Percentiles rank a stretch among this genome's conserved stretches.
Evolutionary conservation across 2,113 vertebrate species (phyloP).

Genomic region (Scortum barcoo): DNA sequence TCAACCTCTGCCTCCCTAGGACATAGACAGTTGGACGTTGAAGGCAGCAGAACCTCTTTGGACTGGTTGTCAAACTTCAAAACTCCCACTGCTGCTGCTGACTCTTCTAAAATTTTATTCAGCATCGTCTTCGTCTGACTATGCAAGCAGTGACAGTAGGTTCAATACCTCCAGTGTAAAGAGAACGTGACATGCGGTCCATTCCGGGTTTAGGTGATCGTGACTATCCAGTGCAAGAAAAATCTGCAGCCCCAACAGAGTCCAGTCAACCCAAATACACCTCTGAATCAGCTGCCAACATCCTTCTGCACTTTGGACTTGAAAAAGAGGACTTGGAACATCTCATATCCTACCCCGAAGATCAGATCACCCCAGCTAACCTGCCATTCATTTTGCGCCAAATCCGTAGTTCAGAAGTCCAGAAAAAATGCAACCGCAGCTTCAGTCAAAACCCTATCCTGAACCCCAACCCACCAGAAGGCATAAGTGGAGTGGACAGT

Average conservation of each 20-base stretch:
- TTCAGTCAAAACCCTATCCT: slow-evolving; percentile 37
- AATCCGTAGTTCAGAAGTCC: slow-evolving; percentile 90
- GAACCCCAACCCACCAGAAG: slow-evolving; percentile 15
- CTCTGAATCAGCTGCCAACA: slow-evolving; percentile 91
- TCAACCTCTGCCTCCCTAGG: slow-evolving; percentile 25
- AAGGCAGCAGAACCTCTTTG: slow-evolving; percentile 42
- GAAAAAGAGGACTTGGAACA: slow-evolving; percentile 94
- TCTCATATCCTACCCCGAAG: slow-evolving; percentile 92
- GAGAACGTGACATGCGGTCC: neutral
- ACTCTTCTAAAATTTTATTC: slow-evolving; percentile 41
- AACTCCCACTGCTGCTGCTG: slow-evolving; percentile 13
- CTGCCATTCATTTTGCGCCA: slow-evolving; percentile 93
- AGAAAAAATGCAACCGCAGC: slow-evolving; percentile 71
- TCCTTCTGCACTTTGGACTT: slow-evolving; percentile 92
- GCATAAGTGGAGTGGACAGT: neutral
- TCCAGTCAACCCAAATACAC: slow-evolving; percentile 85
- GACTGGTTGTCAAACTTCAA: slow-evolving; percentile 70
- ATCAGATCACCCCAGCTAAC: slow-evolving; percentile 93
- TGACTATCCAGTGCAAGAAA: neutral
- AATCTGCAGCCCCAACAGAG: slow-evolving; percentile 20
- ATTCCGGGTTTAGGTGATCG: slow-evolving; percentile 68
- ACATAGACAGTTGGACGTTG: slow-evolving; percentile 22
- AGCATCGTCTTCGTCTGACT: slow-evolving; percentile 59
- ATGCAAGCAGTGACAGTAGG: neutral
- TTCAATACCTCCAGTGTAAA: slow-evolving; percentile 16